Percentiles rank a stretch among this genome's conserved stretches.
Conservation (phyloP, 2,797 vertebrate species). For the Nannoperca australis region DNA sequence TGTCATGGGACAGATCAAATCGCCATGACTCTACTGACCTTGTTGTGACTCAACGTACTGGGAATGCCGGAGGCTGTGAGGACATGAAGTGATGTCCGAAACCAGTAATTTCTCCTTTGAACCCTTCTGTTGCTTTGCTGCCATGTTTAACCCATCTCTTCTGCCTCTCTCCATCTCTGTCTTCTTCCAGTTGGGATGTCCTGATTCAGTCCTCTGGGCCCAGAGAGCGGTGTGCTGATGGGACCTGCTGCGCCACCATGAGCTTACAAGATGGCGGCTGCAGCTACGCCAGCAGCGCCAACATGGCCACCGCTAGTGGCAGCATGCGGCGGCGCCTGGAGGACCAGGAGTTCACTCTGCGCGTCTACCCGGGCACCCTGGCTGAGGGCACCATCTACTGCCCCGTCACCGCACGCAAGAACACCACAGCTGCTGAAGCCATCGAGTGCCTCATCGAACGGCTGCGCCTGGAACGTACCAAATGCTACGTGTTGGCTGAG, state of each 20-base stretch:
- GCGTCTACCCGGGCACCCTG: conserved; percentile 93
- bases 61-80: conserved; percentile 27
- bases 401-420: conserved; percentile 92
- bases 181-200: conserved; percentile 85
- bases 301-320: conserved; percentile 68
- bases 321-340: conserved; percentile 94
- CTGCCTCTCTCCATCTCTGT: conserved; percentile 12
- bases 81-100: conserved; percentile 22
- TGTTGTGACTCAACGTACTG: conserved; percentile 47
- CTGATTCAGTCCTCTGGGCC: conserved; percentile 81
- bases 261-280: conserved; percentile 95
- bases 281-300: conserved; percentile 76
- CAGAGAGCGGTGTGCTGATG: conserved; percentile 88
- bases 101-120: conserved; percentile 19
- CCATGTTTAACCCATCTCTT: conserved; percentile 27
- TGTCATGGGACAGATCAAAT: conserved; percentile 65
- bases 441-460: conserved; percentile 93
- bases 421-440: conserved; percentile 94
- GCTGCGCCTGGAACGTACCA: conserved; percentile 91
- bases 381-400: conserved; percentile 97
- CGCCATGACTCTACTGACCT: conserved; percentile 52
- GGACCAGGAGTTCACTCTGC: conserved; percentile 93
- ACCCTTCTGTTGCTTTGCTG: background rate
- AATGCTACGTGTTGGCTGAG: conserved; percentile 95
- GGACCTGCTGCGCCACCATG: conserved; percentile 93